phyloP scores from a whole-genome alignment of 2,797 vertebrate species.

The Epinephelus awoara region DNA sequence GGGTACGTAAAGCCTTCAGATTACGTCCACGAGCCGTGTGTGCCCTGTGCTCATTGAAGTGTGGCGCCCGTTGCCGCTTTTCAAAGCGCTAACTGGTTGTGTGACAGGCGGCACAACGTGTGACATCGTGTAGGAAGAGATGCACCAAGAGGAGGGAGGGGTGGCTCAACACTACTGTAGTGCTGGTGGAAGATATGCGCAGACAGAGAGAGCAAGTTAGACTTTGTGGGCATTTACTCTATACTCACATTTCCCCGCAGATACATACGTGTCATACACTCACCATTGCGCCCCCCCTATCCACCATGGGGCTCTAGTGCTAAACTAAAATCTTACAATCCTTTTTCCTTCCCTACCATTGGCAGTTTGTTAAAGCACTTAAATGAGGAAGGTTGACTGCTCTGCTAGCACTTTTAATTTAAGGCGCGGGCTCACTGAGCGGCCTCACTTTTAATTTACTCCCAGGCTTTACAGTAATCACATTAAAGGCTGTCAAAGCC shows the following conservation, averaged over 20 bases:
- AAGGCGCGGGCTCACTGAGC: neutral
- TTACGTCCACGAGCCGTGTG: too few relatives aligned
- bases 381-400: neutral
- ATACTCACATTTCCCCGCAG: accelerated
- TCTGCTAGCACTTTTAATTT: neutral
- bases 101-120: slow-evolving; percentile 29
- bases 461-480: slow-evolving; percentile 18
- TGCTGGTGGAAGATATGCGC: neutral
- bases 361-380: neutral
- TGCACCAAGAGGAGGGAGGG: slow-evolving; percentile 49
- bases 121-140: slow-evolving; percentile 50
- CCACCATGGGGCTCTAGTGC: neutral
- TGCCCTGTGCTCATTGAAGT: accelerated
- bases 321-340: neutral
- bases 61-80: neutral
- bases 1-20: slow-evolving; percentile 50
- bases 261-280: too few relatives aligned
- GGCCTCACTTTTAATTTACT: slow-evolving; percentile 28
- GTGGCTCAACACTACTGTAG: neutral
- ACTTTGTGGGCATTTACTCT: neutral
- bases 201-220: neutral
- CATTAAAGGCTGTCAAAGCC: slow-evolving; percentile 22
- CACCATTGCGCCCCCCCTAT: neutral
- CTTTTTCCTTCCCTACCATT: neutral
- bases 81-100: neutral